Evolutionary conservation across 2,888 invertebrate species (phyloP).

Genomic region (Lissonota sp.): DNA sequence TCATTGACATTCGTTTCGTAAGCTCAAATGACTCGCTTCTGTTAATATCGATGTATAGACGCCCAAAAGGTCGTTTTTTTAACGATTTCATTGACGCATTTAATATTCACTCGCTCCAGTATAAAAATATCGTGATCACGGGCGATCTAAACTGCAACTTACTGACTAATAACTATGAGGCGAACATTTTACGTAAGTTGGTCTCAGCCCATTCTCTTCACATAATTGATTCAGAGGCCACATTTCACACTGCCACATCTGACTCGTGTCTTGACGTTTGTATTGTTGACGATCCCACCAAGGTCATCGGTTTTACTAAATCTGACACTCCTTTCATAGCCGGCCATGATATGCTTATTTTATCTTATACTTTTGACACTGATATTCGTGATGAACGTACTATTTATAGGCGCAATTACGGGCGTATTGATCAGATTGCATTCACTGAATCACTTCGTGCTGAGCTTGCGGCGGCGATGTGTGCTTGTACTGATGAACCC

Average conservation of each 20-base stretch:
- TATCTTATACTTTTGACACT: not conserved
- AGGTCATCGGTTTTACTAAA: not conserved
- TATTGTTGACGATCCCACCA: not conserved
- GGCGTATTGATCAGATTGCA: too few species aligned
- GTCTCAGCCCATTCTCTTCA: too few species aligned
- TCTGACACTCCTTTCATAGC: slow-evolving; percentile 24
- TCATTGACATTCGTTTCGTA: not conserved
- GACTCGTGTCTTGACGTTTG: slow-evolving; percentile 28
- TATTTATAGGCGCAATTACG: not conserved
- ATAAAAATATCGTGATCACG: slow-evolving; percentile 16
- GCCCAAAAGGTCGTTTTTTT: slow-evolving; percentile 23
- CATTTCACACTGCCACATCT: not conserved
- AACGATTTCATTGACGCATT: not conserved
- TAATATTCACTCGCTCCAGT: not conserved
- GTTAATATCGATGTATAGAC: slow-evolving; percentile 8
- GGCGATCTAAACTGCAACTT: slow-evolving; percentile 38
- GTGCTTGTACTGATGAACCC: not conserved
- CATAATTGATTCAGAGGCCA: not conserved
- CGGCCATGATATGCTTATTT: slow-evolving; percentile 30
- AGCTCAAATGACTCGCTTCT: not conserved
- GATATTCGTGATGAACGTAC: not conserved
- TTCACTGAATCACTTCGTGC: too few species aligned
- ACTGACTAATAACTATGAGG: not conserved
- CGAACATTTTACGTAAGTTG: not conserved
- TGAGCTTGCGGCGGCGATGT: too few species aligned